A percentile compares a stretch with the other conserved stretches of the same genome.
phyloP scores from a whole-genome alignment of 2,113 vertebrate species.

The rat (Rattus norvegicus) region GRCr8 NC_086024.1:124777001-124777500 shows the following conservation, averaged over 20 bases:
- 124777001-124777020: slow-evolving; percentile 24
- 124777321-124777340: background rate
- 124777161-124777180: background rate
- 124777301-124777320: background rate
- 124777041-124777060: slow-evolving; percentile 1
- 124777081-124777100: slow-evolving; percentile 30
- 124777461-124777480: background rate
- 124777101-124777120: slow-evolving; percentile 34
- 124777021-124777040: slow-evolving; percentile 65
- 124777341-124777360: background rate
- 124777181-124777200: background rate
- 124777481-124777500: background rate
- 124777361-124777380: background rate
- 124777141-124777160: background rate
- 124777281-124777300: background rate
- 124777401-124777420: too few species aligned
- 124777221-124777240: background rate
- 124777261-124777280: background rate
- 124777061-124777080: slow-evolving; percentile 48
- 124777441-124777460: too few species aligned
- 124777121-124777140: slow-evolving; percentile 1
- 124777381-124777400: background rate
- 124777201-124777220: background rate
- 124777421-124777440: too few species aligned
- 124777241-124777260: background rate